Conservation (phyloP, 2,888 invertebrate species). For the Empis livida region DNA sequence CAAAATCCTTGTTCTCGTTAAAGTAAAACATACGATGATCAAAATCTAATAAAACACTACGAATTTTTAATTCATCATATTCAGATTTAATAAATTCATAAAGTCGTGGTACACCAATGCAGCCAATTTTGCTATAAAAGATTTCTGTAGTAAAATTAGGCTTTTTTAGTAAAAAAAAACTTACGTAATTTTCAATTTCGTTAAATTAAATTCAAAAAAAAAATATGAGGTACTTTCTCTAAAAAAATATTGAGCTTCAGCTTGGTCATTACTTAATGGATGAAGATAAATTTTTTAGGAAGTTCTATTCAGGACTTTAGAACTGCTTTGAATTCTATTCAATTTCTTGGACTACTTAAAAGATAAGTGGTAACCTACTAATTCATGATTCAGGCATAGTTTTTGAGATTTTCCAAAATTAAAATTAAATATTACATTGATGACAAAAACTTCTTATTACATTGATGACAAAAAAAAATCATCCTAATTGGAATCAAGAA, state of each 20-base stretch:
- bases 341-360: too few relatives aligned
- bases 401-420: too few relatives aligned
- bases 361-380: too few relatives aligned
- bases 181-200: conserved; percentile 46
- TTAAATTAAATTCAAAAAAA: conserved; percentile 48
- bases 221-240: conserved; percentile 51
- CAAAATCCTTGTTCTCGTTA: conserved; percentile 49
- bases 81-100: conserved; percentile 47
- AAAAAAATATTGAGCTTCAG: conserved; percentile 83
- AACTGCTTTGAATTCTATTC: too few relatives aligned
- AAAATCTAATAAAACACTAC: conserved; percentile 64
- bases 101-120: conserved; percentile 73
- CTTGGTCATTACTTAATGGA: conserved; percentile 58
- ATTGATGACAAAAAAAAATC: too few relatives aligned
- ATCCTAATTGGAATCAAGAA: too few relatives aligned
- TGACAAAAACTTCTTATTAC: too few relatives aligned
- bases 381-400: too few relatives aligned
- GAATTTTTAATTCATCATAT: conserved; percentile 28
- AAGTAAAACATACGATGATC: conserved; percentile 61
- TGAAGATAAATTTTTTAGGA: conserved; percentile 57
- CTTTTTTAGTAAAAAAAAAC: conserved; percentile 4
- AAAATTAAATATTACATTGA: too few relatives aligned
- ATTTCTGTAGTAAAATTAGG: not conserved
- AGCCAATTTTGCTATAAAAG: conserved; percentile 54
- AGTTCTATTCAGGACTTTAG: too few relatives aligned